phyloP scores from a whole-genome alignment of 2,888 invertebrate species.

The Drosophila suboccidentalis region DNA sequence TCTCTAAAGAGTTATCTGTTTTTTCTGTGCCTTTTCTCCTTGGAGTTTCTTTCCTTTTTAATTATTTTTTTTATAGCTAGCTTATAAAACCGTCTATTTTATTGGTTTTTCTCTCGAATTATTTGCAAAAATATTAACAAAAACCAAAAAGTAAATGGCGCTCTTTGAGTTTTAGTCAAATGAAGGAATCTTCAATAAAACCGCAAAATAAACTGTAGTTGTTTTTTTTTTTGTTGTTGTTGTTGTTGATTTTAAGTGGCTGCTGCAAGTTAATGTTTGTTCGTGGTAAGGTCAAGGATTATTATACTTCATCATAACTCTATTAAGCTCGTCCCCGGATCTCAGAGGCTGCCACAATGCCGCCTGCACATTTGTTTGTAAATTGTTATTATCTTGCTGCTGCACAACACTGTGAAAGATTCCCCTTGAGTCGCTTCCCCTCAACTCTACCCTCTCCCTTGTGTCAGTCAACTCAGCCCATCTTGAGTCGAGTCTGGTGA shows the following conservation, averaged over 20 bases:
- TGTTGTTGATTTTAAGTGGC: conserved; percentile 42
- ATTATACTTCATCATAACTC: conserved; percentile 81
- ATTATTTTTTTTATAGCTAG: background rate
- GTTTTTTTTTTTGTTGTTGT: background rate
- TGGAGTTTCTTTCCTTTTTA: too few species aligned
- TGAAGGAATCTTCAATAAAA: conserved; percentile 15
- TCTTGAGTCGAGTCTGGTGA: conserved; percentile 52
- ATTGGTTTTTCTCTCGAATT: conserved; percentile 8
- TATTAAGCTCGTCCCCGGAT: conserved; percentile 65
- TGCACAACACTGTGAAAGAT: conserved; percentile 43
- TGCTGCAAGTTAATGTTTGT: conserved; percentile 62
- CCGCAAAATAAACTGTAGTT: conserved; percentile 33
- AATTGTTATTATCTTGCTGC: conserved; percentile 67
- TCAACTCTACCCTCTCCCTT: conserved; percentile 8
- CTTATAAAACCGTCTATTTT: conserved; percentile 1
- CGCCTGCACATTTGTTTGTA: conserved; percentile 72
- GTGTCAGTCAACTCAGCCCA: conserved; percentile 20
- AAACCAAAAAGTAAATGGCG: background rate
- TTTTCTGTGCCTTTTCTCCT: too few species aligned
- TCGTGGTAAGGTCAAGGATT: conserved; percentile 80
- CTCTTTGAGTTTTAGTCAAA: conserved; percentile 2
- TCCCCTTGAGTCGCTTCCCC: conserved; percentile 2
- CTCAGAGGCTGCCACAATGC: conserved; percentile 21
- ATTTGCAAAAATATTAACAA: conserved; percentile 6
- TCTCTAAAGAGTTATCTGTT: too few species aligned